A percentile compares a stretch with the other conserved stretches of the same genome.
Evolutionary conservation across 2,113 vertebrate species (phyloP).

Genomic region (Apeltes quadracus): DNA sequence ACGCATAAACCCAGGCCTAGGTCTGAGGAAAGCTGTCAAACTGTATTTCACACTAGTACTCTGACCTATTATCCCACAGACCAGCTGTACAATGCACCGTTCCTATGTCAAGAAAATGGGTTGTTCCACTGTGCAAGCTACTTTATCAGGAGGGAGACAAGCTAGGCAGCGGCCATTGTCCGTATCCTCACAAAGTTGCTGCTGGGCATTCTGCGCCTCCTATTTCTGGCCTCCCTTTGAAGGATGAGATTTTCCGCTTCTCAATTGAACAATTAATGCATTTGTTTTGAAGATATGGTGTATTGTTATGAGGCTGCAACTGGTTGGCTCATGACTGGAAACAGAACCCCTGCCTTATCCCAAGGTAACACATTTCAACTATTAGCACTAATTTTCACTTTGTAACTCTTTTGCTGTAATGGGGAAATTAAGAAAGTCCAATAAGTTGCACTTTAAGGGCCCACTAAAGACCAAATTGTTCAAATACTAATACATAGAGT

Average conservation of each 20-base stretch:
- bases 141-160: conserved; percentile 58
- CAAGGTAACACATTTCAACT: neutral
- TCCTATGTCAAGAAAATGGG: conserved; percentile 67
- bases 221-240: conserved; percentile 23
- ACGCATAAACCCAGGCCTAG: conserved; percentile 44
- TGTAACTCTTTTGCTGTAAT: neutral
- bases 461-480: neutral
- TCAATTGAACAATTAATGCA: conserved; percentile 16
- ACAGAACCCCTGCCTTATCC: neutral
- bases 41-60: conserved; percentile 72
- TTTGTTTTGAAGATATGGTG: conserved; percentile 1
- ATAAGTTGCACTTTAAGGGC: neutral
- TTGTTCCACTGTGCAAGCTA: conserved; percentile 60
- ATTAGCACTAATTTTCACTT: conserved; percentile 3
- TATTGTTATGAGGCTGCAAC: conserved; percentile 7
- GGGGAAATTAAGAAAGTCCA: neutral
- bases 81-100: conserved; percentile 63
- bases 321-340: conserved; percentile 1
- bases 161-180: conserved; percentile 55
- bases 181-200: conserved; percentile 17
- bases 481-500: neutral
- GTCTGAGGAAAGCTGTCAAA: conserved; percentile 73
- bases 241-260: conserved; percentile 7
- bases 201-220: conserved; percentile 15
- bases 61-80: conserved; percentile 73